Conservation (phyloP, 2,113 vertebrate genomes). For the Seriola dumerili region DNA sequence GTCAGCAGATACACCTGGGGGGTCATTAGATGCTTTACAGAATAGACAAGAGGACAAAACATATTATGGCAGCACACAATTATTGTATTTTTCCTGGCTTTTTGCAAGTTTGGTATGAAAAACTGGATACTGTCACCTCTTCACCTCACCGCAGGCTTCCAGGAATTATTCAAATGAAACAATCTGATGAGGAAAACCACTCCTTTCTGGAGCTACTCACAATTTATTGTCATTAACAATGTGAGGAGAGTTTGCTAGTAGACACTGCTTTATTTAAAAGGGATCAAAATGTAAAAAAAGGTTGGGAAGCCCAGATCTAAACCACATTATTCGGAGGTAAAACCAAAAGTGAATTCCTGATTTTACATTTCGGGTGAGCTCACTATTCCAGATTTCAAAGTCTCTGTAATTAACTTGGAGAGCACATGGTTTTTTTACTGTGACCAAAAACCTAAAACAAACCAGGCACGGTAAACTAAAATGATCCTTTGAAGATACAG, state of each 20-base stretch:
- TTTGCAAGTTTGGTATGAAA: neutral
- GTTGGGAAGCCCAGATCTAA: neutral
- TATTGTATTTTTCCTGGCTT: neutral
- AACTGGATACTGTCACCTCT: neutral
- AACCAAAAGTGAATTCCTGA: neutral
- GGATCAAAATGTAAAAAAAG: neutral
- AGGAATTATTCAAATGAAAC: neutral
- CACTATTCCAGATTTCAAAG: neutral
- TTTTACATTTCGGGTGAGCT: neutral
- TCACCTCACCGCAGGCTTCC: neutral
- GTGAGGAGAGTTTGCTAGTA: neutral
- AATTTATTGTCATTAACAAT: slow-evolving; percentile 5
- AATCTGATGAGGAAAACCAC: neutral
- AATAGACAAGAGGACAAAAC: neutral
- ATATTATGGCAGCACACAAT: neutral
- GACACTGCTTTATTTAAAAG: neutral
- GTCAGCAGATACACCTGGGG: neutral
- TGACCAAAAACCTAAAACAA: neutral
- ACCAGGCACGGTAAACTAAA: neutral
- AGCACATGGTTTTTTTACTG: neutral
- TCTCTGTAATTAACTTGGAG: neutral
- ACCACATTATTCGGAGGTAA: neutral
- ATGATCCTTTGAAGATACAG: neutral
- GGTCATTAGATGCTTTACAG: neutral
- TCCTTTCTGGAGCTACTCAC: neutral